Percentiles rank a stretch among this genome's conserved stretches.
These are phyloP conservation scores for Epinephelus moara DNA, from an alignment of 2,113 vertebrate genomes.

Conservation along the genomic window DNA sequence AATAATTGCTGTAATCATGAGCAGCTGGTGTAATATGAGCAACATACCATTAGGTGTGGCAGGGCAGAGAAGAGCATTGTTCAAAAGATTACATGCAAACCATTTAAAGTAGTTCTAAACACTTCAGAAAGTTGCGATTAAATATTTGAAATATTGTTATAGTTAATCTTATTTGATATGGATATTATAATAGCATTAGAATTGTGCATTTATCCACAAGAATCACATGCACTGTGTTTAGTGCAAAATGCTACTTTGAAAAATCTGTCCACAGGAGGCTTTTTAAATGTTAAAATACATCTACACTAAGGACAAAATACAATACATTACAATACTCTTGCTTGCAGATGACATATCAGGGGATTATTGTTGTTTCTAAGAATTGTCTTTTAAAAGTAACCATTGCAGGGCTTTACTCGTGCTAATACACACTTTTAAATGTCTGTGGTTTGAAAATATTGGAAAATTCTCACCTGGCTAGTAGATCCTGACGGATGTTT, in stretches of 20 bases:
- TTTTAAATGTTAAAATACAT: too few relatives aligned
- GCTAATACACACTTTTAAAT: neutral
- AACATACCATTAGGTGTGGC: neutral
- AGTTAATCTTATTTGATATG: too few relatives aligned
- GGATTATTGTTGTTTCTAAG: neutral
- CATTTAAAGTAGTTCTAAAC: neutral
- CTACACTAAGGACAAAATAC: too few relatives aligned
- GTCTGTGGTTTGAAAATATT: neutral
- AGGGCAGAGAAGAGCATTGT: neutral
- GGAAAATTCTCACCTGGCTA: conserved; percentile 29
- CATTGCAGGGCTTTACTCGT: neutral
- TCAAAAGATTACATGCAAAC: neutral
- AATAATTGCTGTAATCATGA: neutral
- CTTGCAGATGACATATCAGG: too few relatives aligned
- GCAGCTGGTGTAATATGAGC: neutral
- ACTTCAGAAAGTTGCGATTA: neutral
- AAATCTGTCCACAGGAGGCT: too few relatives aligned
- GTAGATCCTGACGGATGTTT: neutral
- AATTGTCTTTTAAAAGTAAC: neutral
- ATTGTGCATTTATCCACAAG: too few relatives aligned
- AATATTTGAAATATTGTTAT: neutral
- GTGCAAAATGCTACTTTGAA: too few relatives aligned
- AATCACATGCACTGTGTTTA: too few relatives aligned
- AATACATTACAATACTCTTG: too few relatives aligned
- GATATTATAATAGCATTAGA: neutral